These are phyloP conservation scores for Rhaphigaster nebulosa DNA, from an alignment of 2,888 invertebrate species.

Conservation along the genomic window DNA sequence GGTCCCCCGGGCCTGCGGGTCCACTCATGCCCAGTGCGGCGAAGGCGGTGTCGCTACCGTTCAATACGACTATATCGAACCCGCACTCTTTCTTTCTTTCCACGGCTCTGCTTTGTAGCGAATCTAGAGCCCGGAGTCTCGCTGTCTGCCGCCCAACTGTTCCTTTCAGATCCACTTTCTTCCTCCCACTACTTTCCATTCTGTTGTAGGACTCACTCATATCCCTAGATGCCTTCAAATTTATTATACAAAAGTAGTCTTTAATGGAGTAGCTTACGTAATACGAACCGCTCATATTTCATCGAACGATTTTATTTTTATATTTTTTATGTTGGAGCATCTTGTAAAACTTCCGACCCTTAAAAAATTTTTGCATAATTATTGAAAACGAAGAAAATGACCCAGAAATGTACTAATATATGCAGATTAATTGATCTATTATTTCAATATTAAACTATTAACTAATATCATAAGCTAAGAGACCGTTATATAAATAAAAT, in stretches of 20 bases:
- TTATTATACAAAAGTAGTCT: not conserved
- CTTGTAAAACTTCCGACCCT: not conserved
- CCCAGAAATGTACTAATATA: not conserved
- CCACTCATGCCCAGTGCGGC: slow-evolving; percentile 46
- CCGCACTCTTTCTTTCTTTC: slow-evolving; percentile 48
- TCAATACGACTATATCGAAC: slow-evolving; percentile 55
- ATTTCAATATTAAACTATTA: not conserved
- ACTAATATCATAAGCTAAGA: too few relatives aligned
- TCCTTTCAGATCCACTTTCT: not conserved
- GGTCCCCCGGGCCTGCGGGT: slow-evolving; percentile 7
- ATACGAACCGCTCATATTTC: not conserved
- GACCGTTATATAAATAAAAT: not conserved
- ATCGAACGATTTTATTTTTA: slow-evolving; percentile 11
- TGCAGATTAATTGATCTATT: too few relatives aligned
- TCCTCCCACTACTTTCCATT: not conserved
- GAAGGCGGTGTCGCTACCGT: slow-evolving; percentile 46
- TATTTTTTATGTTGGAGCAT: not conserved
- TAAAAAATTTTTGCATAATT: not conserved
- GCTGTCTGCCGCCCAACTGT: not conserved
- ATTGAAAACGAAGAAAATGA: not conserved
- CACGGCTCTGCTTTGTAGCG: slow-evolving; percentile 5
- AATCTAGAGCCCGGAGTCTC: not conserved
- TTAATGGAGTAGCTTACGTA: slow-evolving; percentile 16
- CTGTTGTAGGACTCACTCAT: not conserved
- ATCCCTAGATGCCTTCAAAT: not conserved